Conservation (phyloP, 2,888 invertebrate genomes). For the Ectemnius cavifrons region DNA sequence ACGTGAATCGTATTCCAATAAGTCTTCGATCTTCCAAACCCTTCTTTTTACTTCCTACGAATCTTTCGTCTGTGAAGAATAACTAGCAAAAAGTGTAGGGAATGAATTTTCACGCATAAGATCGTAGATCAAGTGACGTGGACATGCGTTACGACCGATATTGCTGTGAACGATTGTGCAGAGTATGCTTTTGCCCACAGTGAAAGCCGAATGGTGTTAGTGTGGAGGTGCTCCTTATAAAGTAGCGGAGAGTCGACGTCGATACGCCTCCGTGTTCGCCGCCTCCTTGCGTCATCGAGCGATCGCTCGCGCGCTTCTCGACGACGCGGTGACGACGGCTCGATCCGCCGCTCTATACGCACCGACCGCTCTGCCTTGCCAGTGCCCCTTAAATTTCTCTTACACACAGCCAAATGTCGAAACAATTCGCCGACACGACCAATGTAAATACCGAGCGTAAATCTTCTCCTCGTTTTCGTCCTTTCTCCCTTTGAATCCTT, state of each 20-base stretch:
- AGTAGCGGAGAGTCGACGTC: slow-evolving; percentile 68
- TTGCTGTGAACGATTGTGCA: slow-evolving; percentile 35
- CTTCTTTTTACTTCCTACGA: too few species aligned
- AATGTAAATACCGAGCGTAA: not conserved
- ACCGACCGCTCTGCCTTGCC: slow-evolving; percentile 36
- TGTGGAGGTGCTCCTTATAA: slow-evolving; percentile 73
- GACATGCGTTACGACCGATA: slow-evolving; percentile 27
- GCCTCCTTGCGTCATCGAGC: slow-evolving; percentile 68
- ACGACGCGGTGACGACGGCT: slow-evolving; percentile 14
- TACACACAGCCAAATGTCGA: slow-evolving; percentile 25
- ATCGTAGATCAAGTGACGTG: slow-evolving; percentile 36
- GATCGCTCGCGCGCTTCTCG: slow-evolving; percentile 60
- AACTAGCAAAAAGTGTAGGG: too few species aligned
- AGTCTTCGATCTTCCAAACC: not conserved
- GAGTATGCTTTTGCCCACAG: slow-evolving; percentile 37
- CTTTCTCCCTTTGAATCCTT: not conserved
- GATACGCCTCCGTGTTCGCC: slow-evolving; percentile 68
- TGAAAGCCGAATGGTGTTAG: slow-evolving; percentile 58
- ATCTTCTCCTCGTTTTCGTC: not conserved
- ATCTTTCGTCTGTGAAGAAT: too few species aligned
- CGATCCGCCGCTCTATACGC: not conserved
- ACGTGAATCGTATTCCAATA: slow-evolving; percentile 24
- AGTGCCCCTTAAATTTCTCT: slow-evolving; percentile 35
- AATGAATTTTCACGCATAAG: not conserved
- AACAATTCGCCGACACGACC: slow-evolving; percentile 3